phyloP scores from a whole-genome alignment of 2,888 invertebrate species.

The Halocaridina rubra region DNA sequence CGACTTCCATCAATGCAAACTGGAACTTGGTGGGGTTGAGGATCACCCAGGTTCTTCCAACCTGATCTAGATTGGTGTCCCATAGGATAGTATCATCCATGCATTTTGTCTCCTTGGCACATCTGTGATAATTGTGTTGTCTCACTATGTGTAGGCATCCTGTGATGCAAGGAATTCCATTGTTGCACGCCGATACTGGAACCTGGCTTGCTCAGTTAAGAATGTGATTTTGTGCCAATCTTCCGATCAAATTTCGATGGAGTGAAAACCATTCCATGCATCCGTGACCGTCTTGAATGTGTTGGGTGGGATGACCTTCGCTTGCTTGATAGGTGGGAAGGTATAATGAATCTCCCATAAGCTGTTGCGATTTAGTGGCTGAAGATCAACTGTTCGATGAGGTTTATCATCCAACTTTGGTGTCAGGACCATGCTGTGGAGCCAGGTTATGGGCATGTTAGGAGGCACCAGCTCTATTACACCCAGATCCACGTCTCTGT shows the following conservation, averaged over 20 bases:
- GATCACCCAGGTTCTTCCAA: not conserved
- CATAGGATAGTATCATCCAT: not conserved
- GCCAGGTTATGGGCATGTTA: not conserved
- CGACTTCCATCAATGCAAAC: not conserved
- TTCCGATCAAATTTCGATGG: no score
- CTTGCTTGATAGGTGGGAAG: not conserved
- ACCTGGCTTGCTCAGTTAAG: not conserved
- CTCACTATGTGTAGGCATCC: not conserved
- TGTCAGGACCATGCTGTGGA: not conserved
- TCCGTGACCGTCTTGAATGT: not conserved
- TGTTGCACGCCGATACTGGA: not conserved
- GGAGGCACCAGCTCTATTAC: constrained; percentile 13
- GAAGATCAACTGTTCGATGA: not conserved
- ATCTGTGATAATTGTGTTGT: not conserved
- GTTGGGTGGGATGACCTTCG: not conserved
- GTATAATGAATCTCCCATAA: not conserved
- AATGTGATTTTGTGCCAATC: not conserved
- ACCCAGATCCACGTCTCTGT: not conserved
- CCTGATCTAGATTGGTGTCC: not conserved
- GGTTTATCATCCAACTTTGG: not conserved
- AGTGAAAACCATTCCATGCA: not conserved
- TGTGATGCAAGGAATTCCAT: not conserved
- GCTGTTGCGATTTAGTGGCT: not conserved
- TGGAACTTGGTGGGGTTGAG: constrained; percentile 28
- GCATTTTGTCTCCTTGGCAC: not conserved